A percentile compares a stretch with the other conserved stretches of the same genome.
phyloP scores from a whole-genome alignment of 1,140 invertebrate species.

The Euura lappo region DNA sequence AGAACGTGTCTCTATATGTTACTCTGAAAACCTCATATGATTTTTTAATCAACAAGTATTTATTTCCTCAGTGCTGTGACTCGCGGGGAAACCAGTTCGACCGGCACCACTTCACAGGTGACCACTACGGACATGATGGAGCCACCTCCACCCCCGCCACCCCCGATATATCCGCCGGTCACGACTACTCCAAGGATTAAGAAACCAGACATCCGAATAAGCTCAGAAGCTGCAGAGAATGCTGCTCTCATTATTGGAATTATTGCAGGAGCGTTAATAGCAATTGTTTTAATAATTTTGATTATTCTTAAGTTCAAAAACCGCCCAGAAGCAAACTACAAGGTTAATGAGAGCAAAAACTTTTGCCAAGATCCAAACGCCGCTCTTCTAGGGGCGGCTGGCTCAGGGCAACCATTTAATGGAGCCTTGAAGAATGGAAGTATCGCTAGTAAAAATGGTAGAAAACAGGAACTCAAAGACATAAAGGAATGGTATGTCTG shows the following conservation, averaged over 20 bases:
- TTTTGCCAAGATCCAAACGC: constrained; percentile 78
- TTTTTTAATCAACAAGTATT: too few species aligned
- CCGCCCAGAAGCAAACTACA: constrained; percentile 85
- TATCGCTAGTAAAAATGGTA: constrained; percentile 60
- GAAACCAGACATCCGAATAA: constrained; percentile 68
- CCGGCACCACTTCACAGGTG: constrained; percentile 44
- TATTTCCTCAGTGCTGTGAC: constrained; percentile 31
- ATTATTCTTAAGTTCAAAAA: constrained; percentile 90
- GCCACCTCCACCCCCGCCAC: constrained; percentile 53
- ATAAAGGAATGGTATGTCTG: constrained; percentile 95
- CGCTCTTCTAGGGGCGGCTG: constrained; percentile 67
- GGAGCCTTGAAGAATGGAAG: constrained; percentile 52
- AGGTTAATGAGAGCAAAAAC: constrained; percentile 85
- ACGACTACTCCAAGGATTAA: constrained; percentile 40
- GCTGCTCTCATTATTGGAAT: constrained; percentile 85
- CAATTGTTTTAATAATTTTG: constrained; percentile 88
- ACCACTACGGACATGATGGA: constrained; percentile 53
- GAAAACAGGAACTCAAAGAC: constrained; percentile 83
- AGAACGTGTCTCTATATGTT: background rate
- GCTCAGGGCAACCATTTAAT: constrained; percentile 59
- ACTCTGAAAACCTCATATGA: too few species aligned
- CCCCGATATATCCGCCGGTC: constrained; percentile 37
- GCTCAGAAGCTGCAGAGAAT: constrained; percentile 74
- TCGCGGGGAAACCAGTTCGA: constrained; percentile 29
- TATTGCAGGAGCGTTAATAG: constrained; percentile 89